Evolutionary conservation across 2,888 invertebrate species (phyloP), one percentile per base, ranked within the genome.

Genomic region (Mystacides longicornis): DNA sequence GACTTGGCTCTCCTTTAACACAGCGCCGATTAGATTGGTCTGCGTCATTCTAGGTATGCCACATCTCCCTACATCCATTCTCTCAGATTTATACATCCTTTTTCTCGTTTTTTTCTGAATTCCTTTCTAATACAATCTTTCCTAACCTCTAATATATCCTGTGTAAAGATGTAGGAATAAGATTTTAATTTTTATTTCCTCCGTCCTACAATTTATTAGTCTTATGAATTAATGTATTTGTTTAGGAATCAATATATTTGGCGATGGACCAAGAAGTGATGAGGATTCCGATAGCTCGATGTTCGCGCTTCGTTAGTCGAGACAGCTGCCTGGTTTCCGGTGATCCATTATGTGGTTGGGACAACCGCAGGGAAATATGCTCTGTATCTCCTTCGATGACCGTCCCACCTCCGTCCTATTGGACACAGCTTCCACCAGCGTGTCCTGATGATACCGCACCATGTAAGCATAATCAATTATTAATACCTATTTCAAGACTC

Each of bases 341-440:
- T 72, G 95, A 96, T 72, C 95, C 95, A 0, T 93, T 95, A 68
- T 96, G 96, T 69, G 95, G 93, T 0, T 96, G 95, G 95, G 86
- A 94, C 71, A 86, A 87, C 62, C 77, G 83, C 3, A 72, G 81
- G 14, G 85, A 89, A 62, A 73, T 76, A 19, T 95, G 95, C 66
- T 83, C 86, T 1, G 73, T 82, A 0, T 83, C 89, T 0, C 87
- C 89, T 0, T 74, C 78, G 2, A 42, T 49, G 14, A 31, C 57
- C 16, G 49, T 63, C 0, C 74, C 77, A 2, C 55, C 51, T 11
- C 31, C 33, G n/a, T 43, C 63, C 0, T 77, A 81, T 5, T 93
- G 94, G 85, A 75, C 81, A 45, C 94, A 94, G 69, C 74, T 79
- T 21, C 81, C 87, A 0, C 79, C 78, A 0, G 73, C 77, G 14